A percentile compares a stretch with the other conserved stretches of the same genome.
phyloP scores from a whole-genome alignment of 2,797 vertebrate genomes.

The Coregonus ussuriensis region DNA sequence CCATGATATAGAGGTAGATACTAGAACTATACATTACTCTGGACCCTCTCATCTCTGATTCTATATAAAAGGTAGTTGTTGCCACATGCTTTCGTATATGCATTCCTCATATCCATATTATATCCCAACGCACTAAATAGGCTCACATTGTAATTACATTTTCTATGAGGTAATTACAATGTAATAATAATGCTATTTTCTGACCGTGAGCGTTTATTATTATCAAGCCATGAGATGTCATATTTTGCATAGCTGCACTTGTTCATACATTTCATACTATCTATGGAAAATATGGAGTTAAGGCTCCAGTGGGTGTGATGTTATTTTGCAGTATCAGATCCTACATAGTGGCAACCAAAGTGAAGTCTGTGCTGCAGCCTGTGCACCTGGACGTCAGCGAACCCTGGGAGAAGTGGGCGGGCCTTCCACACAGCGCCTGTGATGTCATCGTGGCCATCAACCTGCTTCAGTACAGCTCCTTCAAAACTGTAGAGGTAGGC shows the following conservation, averaged over 20 bases:
- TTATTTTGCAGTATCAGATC: conserved; percentile 69
- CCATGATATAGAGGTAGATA: no score
- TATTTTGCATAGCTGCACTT: background rate
- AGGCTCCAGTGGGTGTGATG: background rate
- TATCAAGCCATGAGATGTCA: background rate
- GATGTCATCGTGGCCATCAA: conserved; percentile 73
- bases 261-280: no score
- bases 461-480: conserved; percentile 73
- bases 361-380: conserved; percentile 68
- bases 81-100: background rate
- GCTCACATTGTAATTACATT: background rate
- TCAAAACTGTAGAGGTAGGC: conserved; percentile 70
- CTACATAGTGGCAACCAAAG: conserved; percentile 71
- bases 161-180: background rate
- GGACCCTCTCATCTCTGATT: background rate
- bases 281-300: no score
- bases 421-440: conserved; percentile 61
- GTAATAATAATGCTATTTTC: background rate
- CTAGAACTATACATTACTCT: no score
- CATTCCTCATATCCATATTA: background rate
- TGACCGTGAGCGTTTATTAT: no score
- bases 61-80: background rate
- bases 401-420: conserved; percentile 75
- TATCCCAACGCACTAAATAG: no score
- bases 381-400: conserved; percentile 72